Evolutionary conservation across 1,140 invertebrate genomes (phyloP), one percentile per base, ranked within the genome.

Genomic region (Drusus annulatus): DNA sequence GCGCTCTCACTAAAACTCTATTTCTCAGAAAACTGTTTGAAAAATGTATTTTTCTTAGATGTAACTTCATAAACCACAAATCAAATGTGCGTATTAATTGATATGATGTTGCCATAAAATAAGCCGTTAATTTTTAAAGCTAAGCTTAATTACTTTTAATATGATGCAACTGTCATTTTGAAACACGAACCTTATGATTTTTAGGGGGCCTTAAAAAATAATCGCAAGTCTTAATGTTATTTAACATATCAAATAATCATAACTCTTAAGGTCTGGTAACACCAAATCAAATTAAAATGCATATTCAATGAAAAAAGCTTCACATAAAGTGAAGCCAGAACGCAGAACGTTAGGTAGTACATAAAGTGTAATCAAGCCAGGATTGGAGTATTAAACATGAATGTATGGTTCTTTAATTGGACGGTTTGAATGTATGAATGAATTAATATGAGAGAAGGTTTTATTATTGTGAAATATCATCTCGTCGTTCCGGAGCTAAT

Each of bases 301-400:
- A 56, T 21, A 17, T 17, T 56, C 54, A 56, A 56, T 56, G 19
- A 56, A 17, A 21, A 4, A 7, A 56, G 19, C 19, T 21, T 56
- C 19, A 6, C 19, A 17, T 17, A 56, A 56, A 21, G 19, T 56
- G n/a, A 17, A 6, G 19, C 19, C n/a, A 56, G n/a, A 56, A 56
- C 54, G n/a, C 19, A n/a, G n/a, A n/a, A n/a, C n/a, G n/a, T n/a
- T n/a, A n/a, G n/a, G n/a, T n/a, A n/a, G n/a, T n/a, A 56, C 54
- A 56, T 56, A 56, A 63, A 63, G 19, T 28, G 60, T 28, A 63
- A 63, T 63, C 60, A 63, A 63, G 60, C 10, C 17, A 23, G 60
- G 60, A 56, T 63, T 10, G 0, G 36, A 45, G 8, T 45, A 45
- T 56, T 56, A 17, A 10, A 17, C 19, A 17, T n/a, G 5, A n/a